A percentile compares a stretch with the other conserved stretches of the same genome.
Evolutionary conservation across 1,140 invertebrate genomes (phyloP).

Genomic region (Planococcus citri): DNA sequence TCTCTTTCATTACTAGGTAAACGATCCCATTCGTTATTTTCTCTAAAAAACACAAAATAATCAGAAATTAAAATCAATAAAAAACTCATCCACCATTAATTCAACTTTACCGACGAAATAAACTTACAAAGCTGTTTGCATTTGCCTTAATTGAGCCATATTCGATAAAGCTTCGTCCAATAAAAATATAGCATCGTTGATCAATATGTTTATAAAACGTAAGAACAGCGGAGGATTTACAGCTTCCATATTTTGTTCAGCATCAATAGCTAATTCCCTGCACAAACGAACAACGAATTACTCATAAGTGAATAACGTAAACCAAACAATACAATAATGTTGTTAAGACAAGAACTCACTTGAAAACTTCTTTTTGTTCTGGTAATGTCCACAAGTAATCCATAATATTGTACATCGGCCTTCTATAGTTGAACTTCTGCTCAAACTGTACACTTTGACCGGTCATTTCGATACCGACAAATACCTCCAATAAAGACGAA

Average conservation of each 20-base stretch:
- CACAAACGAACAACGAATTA: slow-evolving; percentile 30
- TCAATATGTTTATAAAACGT: slow-evolving; percentile 84
- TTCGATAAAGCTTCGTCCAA: slow-evolving; percentile 80
- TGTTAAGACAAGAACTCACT: no score
- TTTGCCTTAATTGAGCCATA: slow-evolving; percentile 65
- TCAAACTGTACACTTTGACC: slow-evolving; percentile 91
- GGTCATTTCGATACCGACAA: slow-evolving; percentile 95
- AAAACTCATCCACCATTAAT: neutral
- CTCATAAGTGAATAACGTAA: neutral
- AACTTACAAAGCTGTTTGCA: slow-evolving; percentile 53
- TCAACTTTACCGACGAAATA: neutral
- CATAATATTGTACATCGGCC: slow-evolving; percentile 89
- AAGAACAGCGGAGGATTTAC: slow-evolving; percentile 82
- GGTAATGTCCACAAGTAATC: slow-evolving; percentile 78
- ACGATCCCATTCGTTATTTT: slow-evolving; percentile 61
- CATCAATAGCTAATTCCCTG: slow-evolving; percentile 59
- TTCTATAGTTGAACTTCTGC: slow-evolving; percentile 91
- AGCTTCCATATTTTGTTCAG: slow-evolving; percentile 78
- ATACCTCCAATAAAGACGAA: slow-evolving; percentile 68
- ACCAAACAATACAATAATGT: no score
- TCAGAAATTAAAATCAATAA: neutral
- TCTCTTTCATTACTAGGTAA: slow-evolving; percentile 56
- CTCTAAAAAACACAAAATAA: slow-evolving; percentile 37
- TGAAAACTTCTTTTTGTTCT: slow-evolving; percentile 60
- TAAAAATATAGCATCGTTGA: slow-evolving; percentile 91